Evolutionary conservation across 2,888 invertebrate species (phyloP), one percentile per base, ranked within the genome.

Genomic region (Pyrrhia umbra): DNA sequence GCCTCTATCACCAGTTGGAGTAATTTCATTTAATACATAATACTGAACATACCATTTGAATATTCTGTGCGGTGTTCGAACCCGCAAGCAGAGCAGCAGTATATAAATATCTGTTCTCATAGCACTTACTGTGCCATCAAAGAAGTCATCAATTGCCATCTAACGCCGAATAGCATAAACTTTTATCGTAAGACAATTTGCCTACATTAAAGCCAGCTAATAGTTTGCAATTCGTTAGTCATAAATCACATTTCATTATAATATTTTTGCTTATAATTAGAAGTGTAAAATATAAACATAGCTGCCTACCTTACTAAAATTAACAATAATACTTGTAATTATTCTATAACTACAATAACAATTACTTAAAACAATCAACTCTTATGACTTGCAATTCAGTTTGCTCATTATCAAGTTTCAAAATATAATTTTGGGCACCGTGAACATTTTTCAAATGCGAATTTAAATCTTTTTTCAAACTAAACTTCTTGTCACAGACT

Each of bases 401-500:
- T 10, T 69, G 60, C 25, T 65, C 6, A 59, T 45, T 61, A 16
- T 65, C 45, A 51, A 63, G 50, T 50, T 75, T 60, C 43, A 58
- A 37, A 37, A 63, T 47, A 67, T 25, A 59, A 59, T 74, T 59
- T 55, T 66, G 54, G 18, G 64, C 62, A 23, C 75, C 65, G 75
- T 90, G 90, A 3, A 82, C 77, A 59, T 69, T 82, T 62, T 87
- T 90, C 15, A 90, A 68, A 80, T 92, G 92, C 2, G 85, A 72
- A n/a, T 85, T 89, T 13, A 92, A 68, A 75, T 89, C 90, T 61
- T 89, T 92, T 58, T 79, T 87, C 45, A 93, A 77, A 57, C 88
- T 84, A 62, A 89, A 93, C 56, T 79, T 88, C 70, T 89, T 92
- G 21, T 85, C 84, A 75, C 93, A 93, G 10, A 87, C 50, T 20